Conservation (phyloP, 2,797 vertebrate species). For the Pelobates cultripes region DNA sequence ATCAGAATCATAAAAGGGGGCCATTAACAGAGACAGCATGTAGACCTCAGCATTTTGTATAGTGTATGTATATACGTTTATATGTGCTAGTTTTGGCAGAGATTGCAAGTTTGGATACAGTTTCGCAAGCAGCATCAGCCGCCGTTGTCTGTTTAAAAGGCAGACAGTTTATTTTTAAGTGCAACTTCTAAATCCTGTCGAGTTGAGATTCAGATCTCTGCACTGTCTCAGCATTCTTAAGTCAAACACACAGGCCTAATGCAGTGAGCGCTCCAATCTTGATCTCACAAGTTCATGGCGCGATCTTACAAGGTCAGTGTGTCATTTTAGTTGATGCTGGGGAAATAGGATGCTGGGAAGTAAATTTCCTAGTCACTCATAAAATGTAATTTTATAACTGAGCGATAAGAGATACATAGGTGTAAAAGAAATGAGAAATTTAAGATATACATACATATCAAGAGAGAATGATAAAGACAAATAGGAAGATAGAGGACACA, state of each 20-base stretch:
- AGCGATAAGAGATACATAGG: constrained; percentile 28
- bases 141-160: constrained; percentile 39
- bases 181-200: constrained; percentile 51
- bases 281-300: constrained; percentile 50
- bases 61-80: too few species aligned
- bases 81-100: too few species aligned
- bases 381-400: constrained; percentile 31
- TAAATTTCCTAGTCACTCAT: constrained; percentile 35
- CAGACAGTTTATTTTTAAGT: constrained; percentile 56
- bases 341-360: constrained; percentile 18
- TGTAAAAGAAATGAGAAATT: constrained; percentile 18
- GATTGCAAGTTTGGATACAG: constrained; percentile 3
- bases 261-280: constrained; percentile 47
- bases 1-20: too few species aligned
- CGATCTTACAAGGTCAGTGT: constrained; percentile 46
- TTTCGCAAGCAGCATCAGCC: constrained; percentile 39
- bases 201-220: constrained; percentile 53
- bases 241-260: constrained; percentile 52
- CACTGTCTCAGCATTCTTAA: constrained; percentile 55
- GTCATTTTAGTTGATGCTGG: constrained; percentile 39
- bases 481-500: neutral
- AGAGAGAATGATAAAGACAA: neutral
- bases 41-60: too few species aligned
- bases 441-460: neutral
- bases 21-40: too few species aligned